A percentile compares a stretch with the other conserved stretches of the same genome.
Conservation (phyloP, 2,113 vertebrate species). For the Conger conger region DNA sequence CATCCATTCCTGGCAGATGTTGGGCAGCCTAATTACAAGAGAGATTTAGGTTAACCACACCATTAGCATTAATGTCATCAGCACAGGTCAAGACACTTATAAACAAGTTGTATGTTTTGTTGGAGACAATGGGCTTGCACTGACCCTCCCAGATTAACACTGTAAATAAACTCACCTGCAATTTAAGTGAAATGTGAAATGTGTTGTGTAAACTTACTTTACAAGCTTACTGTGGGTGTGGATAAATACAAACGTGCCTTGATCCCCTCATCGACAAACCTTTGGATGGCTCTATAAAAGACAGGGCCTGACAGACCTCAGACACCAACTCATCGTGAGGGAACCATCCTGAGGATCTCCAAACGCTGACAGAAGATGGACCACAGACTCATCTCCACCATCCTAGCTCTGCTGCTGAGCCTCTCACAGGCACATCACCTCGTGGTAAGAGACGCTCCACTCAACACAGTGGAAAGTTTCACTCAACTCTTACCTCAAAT, state of each 20-base stretch:
- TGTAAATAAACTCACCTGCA: neutral
- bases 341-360: conserved; percentile 32
- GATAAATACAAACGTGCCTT: neutral
- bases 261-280: conserved; percentile 27
- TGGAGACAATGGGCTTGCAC: neutral
- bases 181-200: neutral
- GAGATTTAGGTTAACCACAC: no score
- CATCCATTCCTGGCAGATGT: no score
- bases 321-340: conserved; percentile 14
- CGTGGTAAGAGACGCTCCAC: conserved; percentile 8
- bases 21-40: no score
- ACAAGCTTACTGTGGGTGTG: conserved; percentile 12
- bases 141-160: neutral
- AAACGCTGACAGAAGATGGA: conserved; percentile 40
- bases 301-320: conserved; percentile 10
- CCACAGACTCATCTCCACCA: conserved; percentile 29
- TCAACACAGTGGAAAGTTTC: neutral
- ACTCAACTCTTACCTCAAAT: neutral
- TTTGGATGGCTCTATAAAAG: conserved; percentile 20
- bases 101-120: neutral
- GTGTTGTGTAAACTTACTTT: neutral
- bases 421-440: conserved; percentile 19
- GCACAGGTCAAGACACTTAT: neutral
- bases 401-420: conserved; percentile 37
- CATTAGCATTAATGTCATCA: no score